Evolutionary conservation across 2,797 vertebrate species (phyloP), one percentile per base, ranked within the genome.

Genomic region (Luscinia luscinia): DNA sequence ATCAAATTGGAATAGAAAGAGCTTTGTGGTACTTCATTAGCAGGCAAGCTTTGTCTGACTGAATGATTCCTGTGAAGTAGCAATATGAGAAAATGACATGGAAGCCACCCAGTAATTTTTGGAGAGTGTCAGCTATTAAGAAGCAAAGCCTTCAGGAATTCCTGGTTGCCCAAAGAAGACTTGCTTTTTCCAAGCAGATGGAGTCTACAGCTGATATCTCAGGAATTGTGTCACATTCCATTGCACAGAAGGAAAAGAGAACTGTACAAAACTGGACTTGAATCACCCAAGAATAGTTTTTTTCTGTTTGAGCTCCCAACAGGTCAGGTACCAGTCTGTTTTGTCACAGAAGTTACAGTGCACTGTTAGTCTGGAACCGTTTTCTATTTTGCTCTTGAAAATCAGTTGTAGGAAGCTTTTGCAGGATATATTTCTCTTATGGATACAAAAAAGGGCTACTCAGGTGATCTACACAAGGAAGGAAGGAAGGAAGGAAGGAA

Each of bases 401-500:
- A 59, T 48, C 22, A 11, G 9, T 28, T 51, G 41, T 43, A 78
- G 49, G 28, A 75, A 34, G 23, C 4, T 77, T 80, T 74, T 45
- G 11, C n/a, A 63, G 40, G 57, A 21, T 22, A 20, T 24, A 20
- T 59, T 89, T 89, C 17, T 59, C 19, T 70, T 36, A 36, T 1
- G 9, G 24, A 17, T 74, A 46, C 15, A 21, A 51, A 46, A 52
- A 89, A 23, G 17, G 12, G 4, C 41, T 75, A 46, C 45, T 67
- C 41, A 30, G 26, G 26, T 40, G 45, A 20, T 45, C 30, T 72
- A 5, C 19, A 18, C 11, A 36, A 12, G 4, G 7, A 43, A 15
- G 4, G 2, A 9, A 12, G 16, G 4, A 17, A 17, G 5, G 6
- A 28, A 28, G 9, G 4, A 28, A 28, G 27, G 4, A 36, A 12